Conservation (phyloP, 2,888 invertebrate genomes). For the Linnaemya vulpina region DNA sequence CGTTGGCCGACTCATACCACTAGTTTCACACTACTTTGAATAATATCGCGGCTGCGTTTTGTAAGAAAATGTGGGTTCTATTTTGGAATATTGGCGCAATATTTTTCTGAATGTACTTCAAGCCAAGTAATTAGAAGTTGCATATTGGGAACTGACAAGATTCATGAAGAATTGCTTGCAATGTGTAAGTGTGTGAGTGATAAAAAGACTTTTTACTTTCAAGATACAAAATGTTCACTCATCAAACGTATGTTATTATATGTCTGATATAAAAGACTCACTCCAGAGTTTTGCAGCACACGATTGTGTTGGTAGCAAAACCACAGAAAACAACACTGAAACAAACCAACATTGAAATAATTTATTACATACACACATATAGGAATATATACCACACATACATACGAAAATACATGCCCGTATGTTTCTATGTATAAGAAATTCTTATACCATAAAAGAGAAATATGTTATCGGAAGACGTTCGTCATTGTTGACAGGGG, state of each 20-base stretch:
- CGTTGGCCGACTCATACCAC: too few relatives aligned
- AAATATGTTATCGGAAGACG: conserved; percentile 71
- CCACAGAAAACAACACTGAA: neutral
- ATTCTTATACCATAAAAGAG: conserved; percentile 7
- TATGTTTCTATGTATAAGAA: neutral
- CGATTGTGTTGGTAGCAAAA: conserved; percentile 9
- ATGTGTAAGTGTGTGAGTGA: neutral
- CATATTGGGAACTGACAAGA: conserved; percentile 76
- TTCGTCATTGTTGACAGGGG: conserved; percentile 73
- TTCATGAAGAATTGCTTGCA: conserved; percentile 15
- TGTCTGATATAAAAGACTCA: conserved; percentile 56
- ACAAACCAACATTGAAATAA: conserved; percentile 34
- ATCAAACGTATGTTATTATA: neutral
- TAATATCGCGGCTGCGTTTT: too few relatives aligned
- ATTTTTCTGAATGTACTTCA: conserved; percentile 25
- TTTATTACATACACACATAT: conserved; percentile 18
- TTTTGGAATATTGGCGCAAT: too few relatives aligned
- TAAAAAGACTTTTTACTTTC: conserved; percentile 4
- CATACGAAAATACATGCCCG: too few relatives aligned
- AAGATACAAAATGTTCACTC: conserved; percentile 19
- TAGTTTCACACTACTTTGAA: too few relatives aligned
- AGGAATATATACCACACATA: too few relatives aligned
- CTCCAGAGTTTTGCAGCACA: conserved; percentile 46
- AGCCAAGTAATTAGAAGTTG: conserved; percentile 79
- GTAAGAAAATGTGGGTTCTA: too few relatives aligned